Percentiles rank a stretch among this genome's conserved stretches.
Evolutionary conservation across 2,797 vertebrate genomes (phyloP).

Genomic region (Muscicapa comitata): DNA sequence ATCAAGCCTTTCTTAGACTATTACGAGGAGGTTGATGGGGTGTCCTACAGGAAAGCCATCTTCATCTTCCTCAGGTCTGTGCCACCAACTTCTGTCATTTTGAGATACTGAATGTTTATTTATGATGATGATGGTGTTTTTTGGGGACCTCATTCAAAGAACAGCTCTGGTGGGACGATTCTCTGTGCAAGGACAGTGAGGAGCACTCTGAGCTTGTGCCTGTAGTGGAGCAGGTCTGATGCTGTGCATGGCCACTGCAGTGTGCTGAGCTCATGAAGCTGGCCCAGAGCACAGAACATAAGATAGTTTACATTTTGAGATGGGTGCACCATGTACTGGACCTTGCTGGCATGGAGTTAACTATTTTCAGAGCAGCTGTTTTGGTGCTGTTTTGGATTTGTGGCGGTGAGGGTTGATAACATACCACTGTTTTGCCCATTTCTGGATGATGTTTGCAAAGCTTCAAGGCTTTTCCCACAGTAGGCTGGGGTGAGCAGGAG

Average conservation of each 20-base stretch:
- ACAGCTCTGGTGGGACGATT: background rate
- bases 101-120: background rate
- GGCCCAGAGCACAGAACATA: background rate
- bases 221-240: background rate
- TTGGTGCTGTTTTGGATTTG: background rate
- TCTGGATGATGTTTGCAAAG: background rate
- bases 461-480: background rate
- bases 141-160: background rate
- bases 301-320: background rate
- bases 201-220: background rate
- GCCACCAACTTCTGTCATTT: background rate
- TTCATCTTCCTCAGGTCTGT: constrained; percentile 93
- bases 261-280: fast-evolving
- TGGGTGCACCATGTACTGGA: background rate
- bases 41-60: constrained; percentile 88
- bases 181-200: background rate
- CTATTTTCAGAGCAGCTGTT: background rate
- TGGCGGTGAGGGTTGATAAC: background rate
- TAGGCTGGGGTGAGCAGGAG: background rate
- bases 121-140: background rate
- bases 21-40: constrained; percentile 84
- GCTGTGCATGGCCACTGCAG: background rate
- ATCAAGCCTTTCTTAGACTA: constrained; percentile 93
- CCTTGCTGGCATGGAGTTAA: background rate
- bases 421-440: fast-evolving